phyloP scores from a whole-genome alignment of 2,888 invertebrate genomes.

The Drosophila greeni region DNA sequence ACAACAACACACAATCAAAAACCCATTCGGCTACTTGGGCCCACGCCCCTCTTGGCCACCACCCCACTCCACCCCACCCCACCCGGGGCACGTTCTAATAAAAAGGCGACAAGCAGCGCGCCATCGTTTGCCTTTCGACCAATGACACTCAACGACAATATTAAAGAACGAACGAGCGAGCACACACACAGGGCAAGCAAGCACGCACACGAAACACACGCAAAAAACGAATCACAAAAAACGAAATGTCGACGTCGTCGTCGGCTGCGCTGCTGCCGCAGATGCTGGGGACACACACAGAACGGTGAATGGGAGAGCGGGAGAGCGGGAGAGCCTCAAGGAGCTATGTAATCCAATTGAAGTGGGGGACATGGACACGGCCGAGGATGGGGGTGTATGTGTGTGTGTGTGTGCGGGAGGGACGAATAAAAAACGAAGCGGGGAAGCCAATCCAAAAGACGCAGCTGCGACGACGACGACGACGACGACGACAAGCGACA shows the following conservation, averaged over 20 bases:
- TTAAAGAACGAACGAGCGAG: conserved; percentile 61
- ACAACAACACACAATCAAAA: conserved; percentile 66
- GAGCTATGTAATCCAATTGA: conserved; percentile 70
- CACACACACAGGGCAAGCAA: conserved; percentile 11
- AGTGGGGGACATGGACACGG: conserved; percentile 1
- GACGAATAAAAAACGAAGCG: conserved; percentile 66
- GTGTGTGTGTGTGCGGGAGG: conserved; percentile 14
- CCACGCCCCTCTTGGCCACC: conserved; percentile 53
- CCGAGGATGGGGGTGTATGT: conserved; percentile 23
- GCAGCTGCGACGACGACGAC: conserved; percentile 54
- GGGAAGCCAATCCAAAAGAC: conserved; percentile 71
- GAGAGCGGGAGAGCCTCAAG: conserved; percentile 51
- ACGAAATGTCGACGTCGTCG: conserved; percentile 64
- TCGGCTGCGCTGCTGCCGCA: conserved; percentile 44
- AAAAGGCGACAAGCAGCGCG: conserved; percentile 36
- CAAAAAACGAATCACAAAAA: conserved; percentile 65
- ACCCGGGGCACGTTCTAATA: conserved; percentile 51
- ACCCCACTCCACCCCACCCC: conserved; percentile 5
- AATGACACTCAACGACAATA: conserved; percentile 79
- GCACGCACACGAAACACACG: conserved; percentile 40
- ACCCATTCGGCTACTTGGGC: conserved; percentile 65
- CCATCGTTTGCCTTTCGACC: conserved; percentile 67
- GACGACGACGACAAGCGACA: conserved; percentile 50
- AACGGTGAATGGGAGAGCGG: conserved; percentile 22
- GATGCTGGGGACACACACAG: conserved; percentile 57